These are phyloP conservation scores for Solea senegalensis DNA, from an alignment of 2,113 vertebrate species.

Conservation along the genomic window DNA sequence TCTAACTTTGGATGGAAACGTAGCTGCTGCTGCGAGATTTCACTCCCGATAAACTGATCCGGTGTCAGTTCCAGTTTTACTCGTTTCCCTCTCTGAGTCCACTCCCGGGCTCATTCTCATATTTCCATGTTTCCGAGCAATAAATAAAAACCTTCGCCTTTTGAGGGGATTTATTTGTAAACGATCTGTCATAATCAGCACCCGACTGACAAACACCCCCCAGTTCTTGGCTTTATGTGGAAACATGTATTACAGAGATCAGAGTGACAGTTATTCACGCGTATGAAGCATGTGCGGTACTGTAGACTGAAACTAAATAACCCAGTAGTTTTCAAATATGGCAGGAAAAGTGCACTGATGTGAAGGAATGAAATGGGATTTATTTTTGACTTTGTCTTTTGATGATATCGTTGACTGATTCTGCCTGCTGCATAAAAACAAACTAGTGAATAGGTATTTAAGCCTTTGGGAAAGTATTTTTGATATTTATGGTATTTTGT, in stretches of 20 bases:
- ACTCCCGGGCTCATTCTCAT: not conserved
- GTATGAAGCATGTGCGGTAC: constrained; percentile 23
- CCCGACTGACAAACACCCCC: not conserved
- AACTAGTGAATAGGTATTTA: not conserved
- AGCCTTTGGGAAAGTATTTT: constrained; percentile 7
- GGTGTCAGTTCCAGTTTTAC: not conserved
- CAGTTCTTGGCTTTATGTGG: not conserved
- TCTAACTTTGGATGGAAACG: constrained; percentile 2
- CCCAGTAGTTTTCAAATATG: constrained; percentile 6
- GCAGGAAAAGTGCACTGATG: constrained; percentile 24
- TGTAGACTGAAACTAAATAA: constrained; percentile 11
- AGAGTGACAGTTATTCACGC: constrained; percentile 18
- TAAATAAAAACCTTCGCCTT: not conserved
- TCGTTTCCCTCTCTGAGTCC: not conserved
- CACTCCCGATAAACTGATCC: not conserved
- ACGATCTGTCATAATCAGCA: constrained; percentile 1
- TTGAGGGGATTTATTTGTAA: constrained; percentile 6
- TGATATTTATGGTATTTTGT: not conserved
- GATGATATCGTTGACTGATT: constrained; percentile 19
- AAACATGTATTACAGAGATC: constrained; percentile 29
- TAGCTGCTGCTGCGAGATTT: constrained; percentile 1
- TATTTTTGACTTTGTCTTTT: constrained; percentile 2
- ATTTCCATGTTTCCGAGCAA: constrained; percentile 37
- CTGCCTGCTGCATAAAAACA: constrained; percentile 33
- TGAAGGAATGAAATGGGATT: not conserved